phyloP scores from a whole-genome alignment of 2,888 invertebrate genomes.

The Apotomis turbidana region DNA sequence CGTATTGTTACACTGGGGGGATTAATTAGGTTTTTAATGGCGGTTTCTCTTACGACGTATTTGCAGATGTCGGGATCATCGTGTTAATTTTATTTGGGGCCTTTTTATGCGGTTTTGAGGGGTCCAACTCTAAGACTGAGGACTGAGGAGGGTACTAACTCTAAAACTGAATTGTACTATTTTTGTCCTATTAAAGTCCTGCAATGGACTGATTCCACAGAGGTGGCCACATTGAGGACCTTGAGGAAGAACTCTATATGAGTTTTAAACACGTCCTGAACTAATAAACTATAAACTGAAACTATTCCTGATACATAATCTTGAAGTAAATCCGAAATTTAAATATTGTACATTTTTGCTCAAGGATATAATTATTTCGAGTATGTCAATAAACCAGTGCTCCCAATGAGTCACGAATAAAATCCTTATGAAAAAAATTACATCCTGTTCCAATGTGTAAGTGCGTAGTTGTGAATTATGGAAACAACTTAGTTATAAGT shows the following conservation, averaged over 20 bases:
- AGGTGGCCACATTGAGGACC: too few species aligned
- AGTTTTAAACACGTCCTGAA: too few species aligned
- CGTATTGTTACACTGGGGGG: constrained; percentile 74
- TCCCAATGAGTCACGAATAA: not conserved
- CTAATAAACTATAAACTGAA: too few species aligned
- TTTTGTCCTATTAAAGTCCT: too few species aligned
- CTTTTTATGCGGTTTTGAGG: not conserved
- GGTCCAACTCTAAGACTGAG: too few species aligned
- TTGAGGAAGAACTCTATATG: too few species aligned
- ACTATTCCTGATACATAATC: too few species aligned
- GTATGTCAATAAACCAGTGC: too few species aligned
- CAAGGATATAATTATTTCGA: too few species aligned
- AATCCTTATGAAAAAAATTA: constrained; percentile 4
- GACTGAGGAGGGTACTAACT: not conserved
- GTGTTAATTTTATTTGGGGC: constrained; percentile 44
- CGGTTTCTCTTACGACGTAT: constrained; percentile 78
- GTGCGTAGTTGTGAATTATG: constrained; percentile 19
- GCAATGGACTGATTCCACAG: too few species aligned
- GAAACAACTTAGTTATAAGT: constrained; percentile 16
- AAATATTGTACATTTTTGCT: too few species aligned
- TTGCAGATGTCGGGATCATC: constrained; percentile 63
- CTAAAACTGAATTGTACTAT: not conserved
- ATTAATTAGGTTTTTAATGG: constrained; percentile 75
- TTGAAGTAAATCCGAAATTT: too few species aligned
- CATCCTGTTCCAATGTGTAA: not conserved